These are phyloP conservation scores for Acanthopleura granulata DNA, from an alignment of 2,888 invertebrate genomes.

Conservation along the genomic window DNA sequence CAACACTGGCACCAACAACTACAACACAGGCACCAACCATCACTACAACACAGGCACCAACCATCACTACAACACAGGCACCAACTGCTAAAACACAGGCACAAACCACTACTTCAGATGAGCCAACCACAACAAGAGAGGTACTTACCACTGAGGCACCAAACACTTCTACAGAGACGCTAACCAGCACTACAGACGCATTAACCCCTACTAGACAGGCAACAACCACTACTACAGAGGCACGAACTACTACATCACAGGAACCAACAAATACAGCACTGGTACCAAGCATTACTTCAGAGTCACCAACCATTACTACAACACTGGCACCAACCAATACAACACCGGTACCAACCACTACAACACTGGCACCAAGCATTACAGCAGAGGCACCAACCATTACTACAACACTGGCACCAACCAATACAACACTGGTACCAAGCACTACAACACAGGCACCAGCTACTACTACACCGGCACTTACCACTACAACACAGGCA, in stretches of 20 bases:
- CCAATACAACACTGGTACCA: not conserved
- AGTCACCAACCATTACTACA: not conserved
- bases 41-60: not conserved
- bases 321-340: not conserved
- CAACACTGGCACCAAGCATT: not conserved
- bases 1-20: not conserved
- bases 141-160: too few relatives aligned
- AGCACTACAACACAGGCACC: not conserved
- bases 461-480: not conserved
- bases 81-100: not conserved
- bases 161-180: not conserved
- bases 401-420: not conserved
- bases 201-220: not conserved
- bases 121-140: not conserved
- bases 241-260: not conserved
- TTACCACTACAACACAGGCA: not conserved
- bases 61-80: not conserved
- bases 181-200: not conserved
- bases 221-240: not conserved
- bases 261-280: not conserved
- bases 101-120: not conserved
- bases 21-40: not conserved
- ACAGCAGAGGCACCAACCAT: not conserved
- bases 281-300: not conserved
- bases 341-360: not conserved